phyloP scores from a whole-genome alignment of 1,140 invertebrate species.

The Atta texana region DNA sequence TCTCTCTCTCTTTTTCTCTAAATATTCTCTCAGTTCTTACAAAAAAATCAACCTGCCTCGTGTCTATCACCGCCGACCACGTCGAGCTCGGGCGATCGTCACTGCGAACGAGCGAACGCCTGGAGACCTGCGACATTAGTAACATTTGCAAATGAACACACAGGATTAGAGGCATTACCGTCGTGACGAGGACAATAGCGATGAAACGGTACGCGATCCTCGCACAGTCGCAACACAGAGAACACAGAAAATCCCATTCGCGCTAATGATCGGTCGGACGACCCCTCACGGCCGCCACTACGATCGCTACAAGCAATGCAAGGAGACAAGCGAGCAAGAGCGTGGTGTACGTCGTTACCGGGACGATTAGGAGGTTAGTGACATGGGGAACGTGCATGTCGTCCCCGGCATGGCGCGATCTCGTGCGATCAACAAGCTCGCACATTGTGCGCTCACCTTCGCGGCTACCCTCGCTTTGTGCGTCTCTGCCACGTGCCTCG shows the following conservation, averaged over 20 bases:
- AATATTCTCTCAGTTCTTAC: constrained; percentile 12
- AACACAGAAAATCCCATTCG: constrained; percentile 31
- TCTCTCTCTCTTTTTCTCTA: neutral
- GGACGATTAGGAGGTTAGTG: constrained; percentile 71
- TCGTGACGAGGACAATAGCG: constrained; percentile 43
- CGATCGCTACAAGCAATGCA: constrained; percentile 74
- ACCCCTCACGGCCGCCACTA: constrained; percentile 61
- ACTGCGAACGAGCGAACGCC: constrained; percentile 66
- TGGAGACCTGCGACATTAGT: constrained; percentile 75
- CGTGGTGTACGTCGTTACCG: constrained; percentile 64
- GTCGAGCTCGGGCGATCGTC: constrained; percentile 60
- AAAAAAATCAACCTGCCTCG: constrained; percentile 61
- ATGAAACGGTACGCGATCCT: constrained; percentile 20
- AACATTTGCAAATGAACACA: constrained; percentile 68
- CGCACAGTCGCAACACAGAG: neutral
- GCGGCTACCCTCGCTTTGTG: constrained; percentile 22
- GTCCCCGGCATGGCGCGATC: neutral
- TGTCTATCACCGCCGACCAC: constrained; percentile 58
- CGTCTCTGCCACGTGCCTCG: constrained; percentile 6
- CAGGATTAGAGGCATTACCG: constrained; percentile 43
- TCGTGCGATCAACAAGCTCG: constrained; percentile 62
- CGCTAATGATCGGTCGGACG: constrained; percentile 50
- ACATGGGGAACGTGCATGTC: constrained; percentile 51
- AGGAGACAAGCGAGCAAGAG: constrained; percentile 74
- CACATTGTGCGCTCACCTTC: constrained; percentile 73